A percentile compares a stretch with the other conserved stretches of the same genome.
Conservation (phyloP, 1,140 invertebrate genomes). For the Pectinophora gossypiella region DNA sequence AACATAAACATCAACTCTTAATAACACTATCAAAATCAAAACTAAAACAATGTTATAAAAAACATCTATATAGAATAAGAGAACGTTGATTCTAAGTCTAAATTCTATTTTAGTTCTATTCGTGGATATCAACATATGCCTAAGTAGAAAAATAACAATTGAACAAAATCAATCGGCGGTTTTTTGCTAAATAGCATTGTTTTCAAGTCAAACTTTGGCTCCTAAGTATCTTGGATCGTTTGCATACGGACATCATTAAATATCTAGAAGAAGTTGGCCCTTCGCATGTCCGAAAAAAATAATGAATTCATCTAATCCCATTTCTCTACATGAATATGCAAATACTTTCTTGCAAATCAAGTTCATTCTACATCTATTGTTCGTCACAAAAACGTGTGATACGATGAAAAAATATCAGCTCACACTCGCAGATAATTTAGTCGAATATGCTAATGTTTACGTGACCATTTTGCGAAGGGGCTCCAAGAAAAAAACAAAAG, state of each 20-base stretch:
- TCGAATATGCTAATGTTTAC: conserved; percentile 42
- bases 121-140: too few species aligned
- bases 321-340: conserved; percentile 35
- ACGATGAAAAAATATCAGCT: conserved; percentile 30
- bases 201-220: too few species aligned
- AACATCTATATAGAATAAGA: too few species aligned
- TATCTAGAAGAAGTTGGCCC: too few species aligned
- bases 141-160: too few species aligned
- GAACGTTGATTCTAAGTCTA: neutral
- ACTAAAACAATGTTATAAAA: too few species aligned
- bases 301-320: conserved; percentile 19
- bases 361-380: conserved; percentile 29
- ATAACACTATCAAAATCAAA: neutral
- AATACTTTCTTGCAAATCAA: conserved; percentile 22
- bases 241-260: too few species aligned
- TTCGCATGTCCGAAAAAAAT: conserved; percentile 29
- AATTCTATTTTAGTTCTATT: too few species aligned
- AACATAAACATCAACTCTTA: too few species aligned
- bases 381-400: conserved; percentile 42
- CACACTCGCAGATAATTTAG: conserved; percentile 40
- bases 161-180: too few species aligned
- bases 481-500: conserved; percentile 27
- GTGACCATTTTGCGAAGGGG: conserved; percentile 46
- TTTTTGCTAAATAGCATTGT: too few species aligned
- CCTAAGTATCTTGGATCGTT: too few species aligned